These are phyloP conservation scores for Melinaea marsaeus DNA, from an alignment of 2,888 invertebrate genomes.

Conservation along the genomic window DNA sequence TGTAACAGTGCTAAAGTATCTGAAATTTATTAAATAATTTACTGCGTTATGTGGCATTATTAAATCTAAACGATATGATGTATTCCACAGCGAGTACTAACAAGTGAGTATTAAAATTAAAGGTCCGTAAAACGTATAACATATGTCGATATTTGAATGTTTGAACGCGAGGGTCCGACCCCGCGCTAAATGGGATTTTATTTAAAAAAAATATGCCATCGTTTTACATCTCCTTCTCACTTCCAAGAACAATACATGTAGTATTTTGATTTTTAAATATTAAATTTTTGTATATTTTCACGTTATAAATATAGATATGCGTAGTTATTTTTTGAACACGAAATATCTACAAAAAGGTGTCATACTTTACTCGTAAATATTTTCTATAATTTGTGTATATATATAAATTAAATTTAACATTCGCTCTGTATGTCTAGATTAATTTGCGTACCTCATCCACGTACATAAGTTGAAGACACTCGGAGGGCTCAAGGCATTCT, in stretches of 20 bases:
- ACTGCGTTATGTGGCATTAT: too few relatives aligned
- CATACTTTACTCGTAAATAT: neutral
- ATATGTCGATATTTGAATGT: conserved; percentile 53
- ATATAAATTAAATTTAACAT: neutral
- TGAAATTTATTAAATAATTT: too few relatives aligned
- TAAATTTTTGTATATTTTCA: too few relatives aligned
- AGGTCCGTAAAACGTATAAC: conserved; percentile 64
- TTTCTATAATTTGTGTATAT: conserved; percentile 7
- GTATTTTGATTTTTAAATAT: too few relatives aligned
- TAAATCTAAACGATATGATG: neutral
- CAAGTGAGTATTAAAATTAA: conserved; percentile 61
- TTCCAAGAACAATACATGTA: neutral
- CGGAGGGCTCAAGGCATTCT: conserved; percentile 63
- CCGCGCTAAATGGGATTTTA: conserved; percentile 47
- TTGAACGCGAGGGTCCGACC: conserved; percentile 39
- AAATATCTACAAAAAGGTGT: too few relatives aligned
- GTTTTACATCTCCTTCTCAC: neutral
- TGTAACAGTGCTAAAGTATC: too few relatives aligned
- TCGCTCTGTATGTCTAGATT: neutral
- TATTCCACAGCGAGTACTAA: neutral
- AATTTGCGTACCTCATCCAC: conserved; percentile 15
- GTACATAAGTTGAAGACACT: conserved; percentile 41
- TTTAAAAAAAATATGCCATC: conserved; percentile 38
- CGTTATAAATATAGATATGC: too few relatives aligned
- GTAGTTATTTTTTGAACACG: too few relatives aligned